Evolutionary conservation across 2,113 vertebrate genomes (phyloP), one percentile per base, ranked within the genome.

Genomic region (Grammomys surdaster): DNA sequence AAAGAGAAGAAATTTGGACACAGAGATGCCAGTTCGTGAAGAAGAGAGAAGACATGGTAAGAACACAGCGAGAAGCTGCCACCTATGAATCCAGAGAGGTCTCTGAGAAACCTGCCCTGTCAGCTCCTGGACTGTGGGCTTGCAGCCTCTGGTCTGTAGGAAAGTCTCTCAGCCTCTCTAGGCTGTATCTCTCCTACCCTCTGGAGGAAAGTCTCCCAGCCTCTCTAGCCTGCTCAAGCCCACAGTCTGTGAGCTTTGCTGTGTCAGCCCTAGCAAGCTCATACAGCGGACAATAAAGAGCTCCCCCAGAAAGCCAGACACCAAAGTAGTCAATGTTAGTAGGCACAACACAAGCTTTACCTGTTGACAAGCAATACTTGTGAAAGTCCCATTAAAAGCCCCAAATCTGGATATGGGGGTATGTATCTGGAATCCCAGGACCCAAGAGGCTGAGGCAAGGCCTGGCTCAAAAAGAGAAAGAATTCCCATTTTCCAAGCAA

Each of bases 11-110:
- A 56, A 28, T 20, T 56, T 51, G 36, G 31, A 70, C 7, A 10
- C 3, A 26, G 48, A 40, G 24, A 13, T 4, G 0, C 26, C 13
- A 1, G 12, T 3, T 5, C 36, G 5, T 5, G 2, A 48, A 58
- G n/a, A 20, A 70, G 78, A 81, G n/a, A 60, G 58, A 31, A n/a
- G 81, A 60, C 7, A 43, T n/a, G 11, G 78, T 26, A 26, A 78
- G 36, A n/a, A 65, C 28, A n/a, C 26, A 43, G 56, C 16, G 16
- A 46, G 54, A 60, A 89, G 60, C 14, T 1, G 13, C n/a, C 33
- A 1, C 16, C 11, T 1, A 7, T 31, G 24, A 8, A 16, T 46
- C 60, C 24, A n/a, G 46, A 63, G 69, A 48, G 76, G 17, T 20
- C 28, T 73, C 75, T 14, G 56, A 89, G 92, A 73, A 85, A 51